Base-by-base conservation (phyloP, 2,113 vertebrate species). In the Probosciger aterrimus region DNA sequence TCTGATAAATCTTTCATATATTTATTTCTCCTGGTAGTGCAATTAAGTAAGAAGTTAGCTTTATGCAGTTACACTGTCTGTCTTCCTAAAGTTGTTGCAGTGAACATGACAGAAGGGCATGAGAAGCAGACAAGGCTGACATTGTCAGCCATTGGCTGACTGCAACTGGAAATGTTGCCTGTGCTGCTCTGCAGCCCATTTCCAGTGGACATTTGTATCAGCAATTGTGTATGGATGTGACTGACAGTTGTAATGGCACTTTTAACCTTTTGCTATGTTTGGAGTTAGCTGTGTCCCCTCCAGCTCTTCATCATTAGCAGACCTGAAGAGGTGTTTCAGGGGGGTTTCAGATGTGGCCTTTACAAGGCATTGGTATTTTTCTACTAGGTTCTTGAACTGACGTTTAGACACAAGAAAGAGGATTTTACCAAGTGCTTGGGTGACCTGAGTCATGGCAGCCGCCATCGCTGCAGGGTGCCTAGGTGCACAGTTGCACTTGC, bases 101-200 rank as follows among this genome's bases (percentile, higher is more conserved):
- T 0, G 1, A 44, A 11, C 2, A 2, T 37, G 19, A 25, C 5
- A 19, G 55, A 55, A 55, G 39, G 33, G 23, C 53, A 35, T 11
- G 22, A 37, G 67, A 77, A 68, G 74, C 43, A 43, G 33, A 4
- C 4, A 44, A 81, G 44, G 30, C 9, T 49, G 50, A 22, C 3
- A 5, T 35, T 24, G 33, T 20, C n/a, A n/a, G n/a, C n/a, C n/a
- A n/a, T n/a, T n/a, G n/a, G n/a, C n/a, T 5, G 6, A 0, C 30
- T 55, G 55, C 43, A 64, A 35, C 67, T 85, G 67, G 19, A 60
- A 82, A 18, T 24, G 74, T 59, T 62, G 31, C 43, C 44, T 52
- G 10, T 78, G 80, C 10, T 67, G 31, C 47, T 94, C 55, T 67
- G 57, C 41, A 67, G 55, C 24, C n/a, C 9, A 31, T 64, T 82